Evolutionary conservation across 2,888 invertebrate species (phyloP).

Genomic region (Volucella inanis): DNA sequence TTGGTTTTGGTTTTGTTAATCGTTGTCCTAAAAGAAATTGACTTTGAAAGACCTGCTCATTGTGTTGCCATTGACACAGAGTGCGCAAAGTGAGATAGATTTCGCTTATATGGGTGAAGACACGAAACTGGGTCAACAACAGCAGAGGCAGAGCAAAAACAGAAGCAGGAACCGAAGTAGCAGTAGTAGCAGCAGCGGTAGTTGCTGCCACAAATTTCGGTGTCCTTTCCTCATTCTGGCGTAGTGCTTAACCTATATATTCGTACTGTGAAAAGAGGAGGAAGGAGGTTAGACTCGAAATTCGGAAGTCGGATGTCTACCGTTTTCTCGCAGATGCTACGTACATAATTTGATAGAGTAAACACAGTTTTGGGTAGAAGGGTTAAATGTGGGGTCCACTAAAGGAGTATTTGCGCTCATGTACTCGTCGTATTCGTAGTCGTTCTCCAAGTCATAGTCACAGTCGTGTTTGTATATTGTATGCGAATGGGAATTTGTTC

Average conservation of each 20-base stretch:
- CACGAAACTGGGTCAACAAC: constrained; percentile 66
- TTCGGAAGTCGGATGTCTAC: not conserved
- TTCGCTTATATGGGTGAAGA: constrained; percentile 52
- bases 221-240: constrained; percentile 52
- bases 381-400: constrained; percentile 17
- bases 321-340: constrained; percentile 24
- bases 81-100: constrained; percentile 58
- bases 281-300: constrained; percentile 6
- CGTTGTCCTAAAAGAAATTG: constrained; percentile 62
- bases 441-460: no score
- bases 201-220: constrained; percentile 18
- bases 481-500: constrained; percentile 40
- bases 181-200: no score
- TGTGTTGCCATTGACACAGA: constrained; percentile 73
- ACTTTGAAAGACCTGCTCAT: constrained; percentile 69
- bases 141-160: constrained; percentile 24
- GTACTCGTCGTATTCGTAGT: not conserved
- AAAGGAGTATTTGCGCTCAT: constrained; percentile 45
- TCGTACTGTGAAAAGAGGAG: constrained; percentile 13
- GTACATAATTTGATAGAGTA: constrained; percentile 62
- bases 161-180: constrained; percentile 24
- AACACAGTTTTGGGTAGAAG: constrained; percentile 56
- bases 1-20: constrained; percentile 27
- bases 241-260: constrained; percentile 50
- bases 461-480: not conserved